A percentile compares a stretch with the other conserved stretches of the same genome.
Evolutionary conservation across 35 echinoderm and acorn worm genomes (phyloP).

Genomic region (Ophiothrix spiculata): DNA sequence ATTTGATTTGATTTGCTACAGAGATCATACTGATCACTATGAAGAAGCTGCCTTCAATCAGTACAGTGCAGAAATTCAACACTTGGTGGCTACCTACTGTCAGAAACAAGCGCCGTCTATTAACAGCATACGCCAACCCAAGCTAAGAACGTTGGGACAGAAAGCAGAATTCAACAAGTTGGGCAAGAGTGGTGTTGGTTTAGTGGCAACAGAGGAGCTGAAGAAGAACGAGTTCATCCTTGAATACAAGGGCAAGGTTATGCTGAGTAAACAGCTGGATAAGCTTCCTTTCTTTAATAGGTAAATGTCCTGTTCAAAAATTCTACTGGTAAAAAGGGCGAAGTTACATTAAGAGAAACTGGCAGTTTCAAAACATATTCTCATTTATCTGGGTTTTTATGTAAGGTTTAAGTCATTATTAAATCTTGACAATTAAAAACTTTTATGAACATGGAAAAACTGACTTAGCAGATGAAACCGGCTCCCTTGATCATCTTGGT

Average conservation of each 20-base stretch:
- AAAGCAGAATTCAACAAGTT: slow-evolving; percentile 15
- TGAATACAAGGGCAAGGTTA: slow-evolving; percentile 73
- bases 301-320: too few species aligned
- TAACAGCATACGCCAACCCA: slow-evolving; percentile 3
- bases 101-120: slow-evolving; percentile 27
- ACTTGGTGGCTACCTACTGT: slow-evolving; percentile 23
- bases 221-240: slow-evolving; percentile 69
- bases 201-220: slow-evolving; percentile 66
- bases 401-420: too few species aligned
- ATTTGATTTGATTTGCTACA: too few species aligned
- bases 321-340: too few species aligned
- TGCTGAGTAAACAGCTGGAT: slow-evolving; percentile 65
- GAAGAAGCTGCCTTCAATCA: slow-evolving; percentile 60
- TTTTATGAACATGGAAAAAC: too few species aligned
- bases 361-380: too few species aligned
- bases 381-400: too few species aligned
- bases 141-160: slow-evolving; percentile 21
- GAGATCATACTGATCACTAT: slow-evolving; percentile 49
- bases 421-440: too few species aligned
- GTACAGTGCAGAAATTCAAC: slow-evolving; percentile 62
- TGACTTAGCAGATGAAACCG: too few species aligned
- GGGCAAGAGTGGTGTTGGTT: slow-evolving; percentile 42
- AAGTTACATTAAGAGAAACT: too few species aligned
- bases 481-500: too few species aligned
- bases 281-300: slow-evolving; percentile 53